phyloP scores from a whole-genome alignment of 2,797 vertebrate genomes.

The Halcyon smyrnensis region DNA sequence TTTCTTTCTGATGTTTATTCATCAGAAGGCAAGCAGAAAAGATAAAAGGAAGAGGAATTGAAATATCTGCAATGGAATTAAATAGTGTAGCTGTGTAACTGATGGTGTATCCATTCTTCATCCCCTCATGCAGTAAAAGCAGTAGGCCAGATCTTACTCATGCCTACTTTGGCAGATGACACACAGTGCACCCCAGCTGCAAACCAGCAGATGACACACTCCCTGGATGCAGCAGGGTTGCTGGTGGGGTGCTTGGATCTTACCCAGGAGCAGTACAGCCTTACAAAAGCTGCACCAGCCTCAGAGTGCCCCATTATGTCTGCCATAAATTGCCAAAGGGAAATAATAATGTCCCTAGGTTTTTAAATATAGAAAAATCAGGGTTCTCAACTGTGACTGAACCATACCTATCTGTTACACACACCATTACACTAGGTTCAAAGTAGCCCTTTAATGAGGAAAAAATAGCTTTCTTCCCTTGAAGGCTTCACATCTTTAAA shows the following conservation, averaged over 20 bases:
- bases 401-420: background rate
- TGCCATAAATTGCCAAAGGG: background rate
- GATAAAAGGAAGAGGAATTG: conserved; percentile 6
- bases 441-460: background rate
- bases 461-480: background rate
- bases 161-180: background rate
- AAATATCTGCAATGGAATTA: background rate
- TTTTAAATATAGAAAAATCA: background rate
- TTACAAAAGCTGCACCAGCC: background rate
- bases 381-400: background rate
- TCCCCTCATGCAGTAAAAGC: background rate
- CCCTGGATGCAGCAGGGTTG: background rate
- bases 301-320: background rate
- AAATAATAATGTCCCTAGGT: background rate
- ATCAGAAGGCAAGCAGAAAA: background rate
- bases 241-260: background rate
- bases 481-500: background rate
- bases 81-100: background rate
- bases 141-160: background rate
- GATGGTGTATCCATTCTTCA: background rate
- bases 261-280: accelerated
- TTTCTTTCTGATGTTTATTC: background rate
- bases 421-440: background rate
- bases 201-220: background rate
- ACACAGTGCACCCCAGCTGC: background rate